phyloP scores from a whole-genome alignment of 2,797 vertebrate genomes.

The Neosilurus mollespiculum region DNA sequence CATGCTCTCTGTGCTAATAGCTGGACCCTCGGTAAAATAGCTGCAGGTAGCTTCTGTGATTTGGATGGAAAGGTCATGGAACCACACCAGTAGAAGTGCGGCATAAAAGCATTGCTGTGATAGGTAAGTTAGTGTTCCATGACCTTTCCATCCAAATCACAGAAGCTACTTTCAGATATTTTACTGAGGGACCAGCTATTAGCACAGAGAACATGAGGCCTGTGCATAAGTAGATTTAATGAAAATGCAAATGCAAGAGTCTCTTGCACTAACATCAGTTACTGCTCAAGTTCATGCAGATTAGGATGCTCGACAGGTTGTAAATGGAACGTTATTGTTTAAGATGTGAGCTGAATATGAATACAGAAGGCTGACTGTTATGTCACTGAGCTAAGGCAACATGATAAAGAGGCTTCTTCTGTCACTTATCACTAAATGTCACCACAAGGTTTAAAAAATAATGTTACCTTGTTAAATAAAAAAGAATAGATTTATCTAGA shows the following conservation, averaged over 20 bases:
- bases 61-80: not conserved
- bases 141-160: conserved; percentile 7
- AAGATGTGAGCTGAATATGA: conserved; percentile 26
- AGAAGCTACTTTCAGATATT: not conserved
- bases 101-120: not conserved
- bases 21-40: not conserved
- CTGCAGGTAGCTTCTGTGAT: not conserved
- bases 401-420: not conserved
- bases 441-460: not conserved
- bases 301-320: conserved; percentile 17
- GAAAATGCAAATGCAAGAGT: conserved; percentile 31
- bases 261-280: conserved; percentile 1
- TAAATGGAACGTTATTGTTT: conserved; percentile 7
- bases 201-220: not conserved
- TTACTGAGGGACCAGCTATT: not conserved
- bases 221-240: conserved; percentile 2
- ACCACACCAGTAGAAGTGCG: too few relatives aligned
- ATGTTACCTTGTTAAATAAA: conserved; percentile 1
- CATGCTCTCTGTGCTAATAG: not conserved
- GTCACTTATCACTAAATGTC: not conserved
- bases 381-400: not conserved
- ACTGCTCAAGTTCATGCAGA: conserved; percentile 14
- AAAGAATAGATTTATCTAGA: not conserved
- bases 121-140: not conserved
- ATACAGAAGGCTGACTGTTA: not conserved